These are phyloP conservation scores for Procambarus clarkii DNA, from an alignment of 1,140 invertebrate genomes.

Conservation along the genomic window DNA sequence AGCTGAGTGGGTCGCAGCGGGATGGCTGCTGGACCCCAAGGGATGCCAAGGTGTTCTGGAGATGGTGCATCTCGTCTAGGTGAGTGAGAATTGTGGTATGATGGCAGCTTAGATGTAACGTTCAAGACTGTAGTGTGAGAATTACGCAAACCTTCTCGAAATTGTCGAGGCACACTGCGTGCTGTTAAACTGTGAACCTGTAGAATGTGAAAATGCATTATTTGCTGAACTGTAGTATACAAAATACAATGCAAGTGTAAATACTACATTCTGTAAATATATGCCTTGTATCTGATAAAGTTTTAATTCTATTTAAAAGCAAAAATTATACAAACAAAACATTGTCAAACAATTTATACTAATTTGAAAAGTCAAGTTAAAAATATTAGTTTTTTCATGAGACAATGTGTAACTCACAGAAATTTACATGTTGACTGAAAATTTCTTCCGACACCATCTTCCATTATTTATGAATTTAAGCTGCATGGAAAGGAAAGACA, in stretches of 20 bases:
- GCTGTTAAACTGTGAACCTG: constrained; percentile 88
- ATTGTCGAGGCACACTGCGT: constrained; percentile 85
- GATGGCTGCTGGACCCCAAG: constrained; percentile 55
- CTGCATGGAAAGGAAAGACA: constrained; percentile 55
- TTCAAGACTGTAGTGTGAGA: not conserved
- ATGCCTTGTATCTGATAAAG: not conserved
- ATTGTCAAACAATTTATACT: not conserved
- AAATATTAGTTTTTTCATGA: not conserved
- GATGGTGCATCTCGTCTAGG: constrained; percentile 49
- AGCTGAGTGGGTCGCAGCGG: constrained; percentile 45
- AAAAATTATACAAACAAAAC: not conserved
- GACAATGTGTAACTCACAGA: not conserved
- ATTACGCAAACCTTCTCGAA: constrained; percentile 81
- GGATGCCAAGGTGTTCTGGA: constrained; percentile 59
- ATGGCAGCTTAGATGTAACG: not conserved
- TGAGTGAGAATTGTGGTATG: not conserved
- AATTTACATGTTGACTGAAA: constrained; percentile 55
- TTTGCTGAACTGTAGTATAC: not conserved
- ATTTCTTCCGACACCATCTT: constrained; percentile 59
- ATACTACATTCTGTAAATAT: not conserved
- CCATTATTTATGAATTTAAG: constrained; percentile 62
- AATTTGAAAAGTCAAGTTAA: too few relatives aligned
- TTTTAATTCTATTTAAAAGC: too few relatives aligned
- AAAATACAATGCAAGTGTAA: not conserved
- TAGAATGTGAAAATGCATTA: not conserved